Evolutionary conservation across 2,113 vertebrate genomes (phyloP).

Genomic region (Tiliqua scincoides): DNA sequence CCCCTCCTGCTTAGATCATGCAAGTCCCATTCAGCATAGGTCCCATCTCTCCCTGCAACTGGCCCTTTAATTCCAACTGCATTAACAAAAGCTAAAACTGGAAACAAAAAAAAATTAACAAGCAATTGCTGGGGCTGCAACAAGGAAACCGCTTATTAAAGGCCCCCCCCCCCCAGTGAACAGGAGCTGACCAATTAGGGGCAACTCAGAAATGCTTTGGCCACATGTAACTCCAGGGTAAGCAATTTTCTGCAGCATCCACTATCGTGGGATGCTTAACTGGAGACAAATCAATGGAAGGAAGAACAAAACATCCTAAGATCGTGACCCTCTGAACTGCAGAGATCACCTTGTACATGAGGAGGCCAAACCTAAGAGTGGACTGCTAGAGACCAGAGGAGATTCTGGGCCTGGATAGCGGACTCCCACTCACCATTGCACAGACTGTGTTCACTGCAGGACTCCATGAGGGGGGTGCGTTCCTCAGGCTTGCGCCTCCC

Average conservation of each 20-base stretch:
- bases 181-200: background rate
- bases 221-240: background rate
- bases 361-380: background rate
- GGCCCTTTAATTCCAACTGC: background rate
- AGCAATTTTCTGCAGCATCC: background rate
- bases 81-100: too few species aligned
- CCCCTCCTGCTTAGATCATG: too few species aligned
- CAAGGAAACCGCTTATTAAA: too few species aligned
- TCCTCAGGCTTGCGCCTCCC: conserved; percentile 15
- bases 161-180: background rate
- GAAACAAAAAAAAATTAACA: background rate
- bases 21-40: background rate
- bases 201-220: background rate
- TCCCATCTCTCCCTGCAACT: background rate
- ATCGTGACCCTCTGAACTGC: background rate
- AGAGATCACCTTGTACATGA: background rate
- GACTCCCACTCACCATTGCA: background rate
- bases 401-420: background rate
- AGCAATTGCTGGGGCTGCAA: too few species aligned
- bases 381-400: background rate
- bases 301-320: background rate
- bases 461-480: conserved; percentile 24
- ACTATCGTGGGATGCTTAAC: background rate
- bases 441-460: conserved; percentile 18
- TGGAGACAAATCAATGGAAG: background rate